phyloP scores from a whole-genome alignment of 2,888 invertebrate species.

The Stenurella melanura region DNA sequence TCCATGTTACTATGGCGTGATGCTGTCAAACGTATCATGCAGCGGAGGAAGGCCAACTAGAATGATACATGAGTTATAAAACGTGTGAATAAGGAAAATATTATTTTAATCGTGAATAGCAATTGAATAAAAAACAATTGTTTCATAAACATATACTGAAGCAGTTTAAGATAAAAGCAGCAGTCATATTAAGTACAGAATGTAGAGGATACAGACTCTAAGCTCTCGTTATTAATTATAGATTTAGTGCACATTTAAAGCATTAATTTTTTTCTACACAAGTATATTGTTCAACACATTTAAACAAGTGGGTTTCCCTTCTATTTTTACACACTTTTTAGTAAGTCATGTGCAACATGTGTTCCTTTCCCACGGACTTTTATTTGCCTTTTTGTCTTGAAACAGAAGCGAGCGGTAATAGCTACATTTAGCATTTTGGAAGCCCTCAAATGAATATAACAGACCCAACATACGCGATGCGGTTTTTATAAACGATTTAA shows the following conservation, averaged over 20 bases:
- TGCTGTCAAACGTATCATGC: no score
- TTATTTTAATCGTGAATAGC: no score
- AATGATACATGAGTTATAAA: no score
- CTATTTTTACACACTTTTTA: constrained; percentile 7
- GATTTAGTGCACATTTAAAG: not conserved
- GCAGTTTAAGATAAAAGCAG: no score
- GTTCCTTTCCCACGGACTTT: not conserved
- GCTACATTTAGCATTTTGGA: not conserved
- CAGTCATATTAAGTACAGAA: no score
- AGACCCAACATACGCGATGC: not conserved
- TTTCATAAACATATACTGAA: no score
- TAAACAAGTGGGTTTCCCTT: constrained; percentile 3
- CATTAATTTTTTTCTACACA: not conserved
- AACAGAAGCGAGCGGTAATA: not conserved
- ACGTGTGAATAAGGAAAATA: no score
- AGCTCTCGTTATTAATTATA: not conserved
- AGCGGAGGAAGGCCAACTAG: no score
- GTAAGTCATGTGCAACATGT: constrained; percentile 1
- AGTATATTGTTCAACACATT: not conserved
- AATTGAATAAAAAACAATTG: no score
- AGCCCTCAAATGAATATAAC: not conserved
- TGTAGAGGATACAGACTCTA: not conserved
- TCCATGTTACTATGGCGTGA: no score
- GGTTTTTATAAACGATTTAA: not conserved
- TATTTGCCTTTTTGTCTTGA: not conserved